Evolutionary conservation across 2,797 vertebrate species (phyloP).

Genomic region (Hirundo rustica): DNA sequence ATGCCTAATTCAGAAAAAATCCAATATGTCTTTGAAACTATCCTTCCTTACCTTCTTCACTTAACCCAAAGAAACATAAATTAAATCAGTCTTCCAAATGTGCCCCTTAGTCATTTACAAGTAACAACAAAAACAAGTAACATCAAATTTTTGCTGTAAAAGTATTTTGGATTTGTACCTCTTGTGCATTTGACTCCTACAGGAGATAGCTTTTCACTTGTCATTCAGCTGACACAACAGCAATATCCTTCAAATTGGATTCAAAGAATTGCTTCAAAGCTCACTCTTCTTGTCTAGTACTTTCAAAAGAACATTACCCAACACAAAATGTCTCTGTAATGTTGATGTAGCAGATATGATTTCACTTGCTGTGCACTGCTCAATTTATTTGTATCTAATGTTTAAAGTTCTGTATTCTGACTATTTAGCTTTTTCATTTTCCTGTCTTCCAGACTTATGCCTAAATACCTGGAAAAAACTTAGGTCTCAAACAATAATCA

Average conservation of each 20-base stretch:
- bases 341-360: neutral
- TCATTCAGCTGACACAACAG: neutral
- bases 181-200: neutral
- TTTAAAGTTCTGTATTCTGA: neutral
- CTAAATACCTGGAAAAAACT: neutral
- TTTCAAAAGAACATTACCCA: neutral
- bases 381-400: neutral
- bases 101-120: neutral
- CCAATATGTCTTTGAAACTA: neutral
- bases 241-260: neutral
- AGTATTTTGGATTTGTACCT: neutral
- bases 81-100: neutral
- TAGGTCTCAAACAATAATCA: neutral
- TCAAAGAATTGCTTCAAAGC: neutral
- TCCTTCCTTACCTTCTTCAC: neutral
- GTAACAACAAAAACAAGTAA: neutral
- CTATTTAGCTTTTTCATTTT: neutral
- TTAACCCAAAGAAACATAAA: neutral
- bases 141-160: neutral
- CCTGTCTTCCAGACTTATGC: neutral
- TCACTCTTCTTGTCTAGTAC: neutral
- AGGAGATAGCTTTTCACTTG: neutral
- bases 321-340: neutral
- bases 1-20: neutral
- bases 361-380: neutral